Percentiles rank a stretch among this genome's conserved stretches.
Evolutionary conservation across 1,140 invertebrate genomes (phyloP).

Genomic region (Anadara kagoshimensis): DNA sequence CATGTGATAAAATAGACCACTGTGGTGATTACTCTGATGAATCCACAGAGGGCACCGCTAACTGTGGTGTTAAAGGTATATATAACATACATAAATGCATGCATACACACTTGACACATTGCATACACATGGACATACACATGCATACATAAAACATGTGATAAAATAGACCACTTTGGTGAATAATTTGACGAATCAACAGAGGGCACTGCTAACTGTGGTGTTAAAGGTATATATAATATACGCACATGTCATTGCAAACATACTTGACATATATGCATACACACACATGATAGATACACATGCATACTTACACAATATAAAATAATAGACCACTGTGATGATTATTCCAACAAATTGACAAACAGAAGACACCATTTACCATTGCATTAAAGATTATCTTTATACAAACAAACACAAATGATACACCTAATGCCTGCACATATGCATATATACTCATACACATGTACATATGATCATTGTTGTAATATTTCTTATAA

Average conservation of each 20-base stretch:
- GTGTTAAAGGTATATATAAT: conserved; percentile 31
- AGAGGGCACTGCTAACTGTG: conserved; percentile 61
- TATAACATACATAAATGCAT: no score
- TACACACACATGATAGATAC: no score
- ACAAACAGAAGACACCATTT: conserved; percentile 51
- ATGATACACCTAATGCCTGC: no score
- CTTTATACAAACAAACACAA: conserved; percentile 1
- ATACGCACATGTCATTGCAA: no score
- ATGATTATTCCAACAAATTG: conserved; percentile 67
- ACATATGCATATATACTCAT: no score
- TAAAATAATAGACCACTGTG: conserved; percentile 67
- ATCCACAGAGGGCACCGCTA: conserved; percentile 52
- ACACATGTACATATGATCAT: no score
- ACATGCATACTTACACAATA: conserved; percentile 26
- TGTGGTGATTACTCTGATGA: conserved; percentile 70
- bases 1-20: conserved; percentile 66
- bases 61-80: conserved; percentile 53
- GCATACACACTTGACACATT: no score
- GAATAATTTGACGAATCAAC: conserved; percentile 66
- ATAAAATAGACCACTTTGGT: conserved; percentile 53
- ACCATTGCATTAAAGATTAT: conserved; percentile 54
- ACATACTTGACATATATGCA: no score
- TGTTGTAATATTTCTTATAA: no score
- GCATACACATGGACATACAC: no score
- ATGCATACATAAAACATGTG: no score